Percentiles rank a stretch among this genome's conserved stretches.
These are phyloP conservation scores for Ceraclea dissimilis DNA, from an alignment of 2,888 invertebrate genomes.

Conservation along the genomic window DNA sequence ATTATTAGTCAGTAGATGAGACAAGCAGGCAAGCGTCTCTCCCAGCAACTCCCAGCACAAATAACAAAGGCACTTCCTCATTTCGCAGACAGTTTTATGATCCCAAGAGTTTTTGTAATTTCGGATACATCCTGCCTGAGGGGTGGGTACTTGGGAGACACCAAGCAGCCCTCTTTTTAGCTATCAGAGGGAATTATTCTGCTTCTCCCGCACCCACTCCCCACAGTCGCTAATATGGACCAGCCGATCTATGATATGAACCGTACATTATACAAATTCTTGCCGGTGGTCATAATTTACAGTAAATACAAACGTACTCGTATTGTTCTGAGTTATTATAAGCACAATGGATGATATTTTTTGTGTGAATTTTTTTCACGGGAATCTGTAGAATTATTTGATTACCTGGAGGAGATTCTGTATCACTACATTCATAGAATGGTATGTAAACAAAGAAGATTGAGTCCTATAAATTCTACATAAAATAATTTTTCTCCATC, in stretches of 20 bases:
- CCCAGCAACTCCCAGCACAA: constrained; percentile 27
- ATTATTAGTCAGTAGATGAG: not conserved
- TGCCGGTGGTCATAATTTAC: too few relatives aligned
- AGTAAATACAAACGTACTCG: too few relatives aligned
- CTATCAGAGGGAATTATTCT: not conserved
- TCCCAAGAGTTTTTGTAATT: constrained; percentile 51
- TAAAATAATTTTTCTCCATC: too few relatives aligned
- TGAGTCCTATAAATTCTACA: too few relatives aligned
- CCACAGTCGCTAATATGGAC: constrained; percentile 3
- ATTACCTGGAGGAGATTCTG: too few relatives aligned
- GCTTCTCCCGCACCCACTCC: not conserved
- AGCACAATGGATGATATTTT: too few relatives aligned
- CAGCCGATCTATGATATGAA: not conserved
- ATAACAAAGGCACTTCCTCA: constrained; percentile 50
- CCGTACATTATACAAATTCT: too few relatives aligned
- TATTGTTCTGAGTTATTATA: too few relatives aligned
- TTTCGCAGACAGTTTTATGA: constrained; percentile 48
- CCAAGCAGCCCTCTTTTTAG: constrained; percentile 8
- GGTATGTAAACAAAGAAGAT: too few relatives aligned
- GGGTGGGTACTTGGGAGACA: constrained; percentile 11
- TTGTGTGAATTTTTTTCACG: too few relatives aligned
- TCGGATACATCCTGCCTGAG: constrained; percentile 26
- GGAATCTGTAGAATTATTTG: too few relatives aligned
- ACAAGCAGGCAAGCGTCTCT: constrained; percentile 9
- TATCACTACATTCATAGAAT: too few relatives aligned